Evolutionary conservation across 2,797 vertebrate species (phyloP).

Genomic region (Paedocypris micromegethes): DNA sequence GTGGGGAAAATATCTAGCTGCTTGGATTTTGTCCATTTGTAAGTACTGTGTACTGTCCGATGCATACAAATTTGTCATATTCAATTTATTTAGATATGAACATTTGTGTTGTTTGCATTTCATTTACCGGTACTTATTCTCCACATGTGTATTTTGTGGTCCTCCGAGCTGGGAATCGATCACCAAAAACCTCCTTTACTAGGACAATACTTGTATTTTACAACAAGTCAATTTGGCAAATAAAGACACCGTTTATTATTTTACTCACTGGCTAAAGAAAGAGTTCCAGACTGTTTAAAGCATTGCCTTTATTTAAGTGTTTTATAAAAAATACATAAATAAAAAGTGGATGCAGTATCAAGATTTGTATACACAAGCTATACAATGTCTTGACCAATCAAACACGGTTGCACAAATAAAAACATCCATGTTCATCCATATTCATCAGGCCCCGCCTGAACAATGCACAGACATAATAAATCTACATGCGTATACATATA

Average conservation of each 20-base stretch:
- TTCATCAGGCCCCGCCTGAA: slow-evolving; percentile 40
- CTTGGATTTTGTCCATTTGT: slow-evolving; percentile 33
- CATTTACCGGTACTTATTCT: too few relatives aligned
- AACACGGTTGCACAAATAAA: slow-evolving; percentile 23
- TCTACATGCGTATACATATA: slow-evolving; percentile 19
- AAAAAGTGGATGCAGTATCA: slow-evolving; percentile 22
- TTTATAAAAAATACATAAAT: slow-evolving; percentile 44
- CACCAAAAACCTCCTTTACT: too few relatives aligned
- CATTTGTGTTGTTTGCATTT: not conserved
- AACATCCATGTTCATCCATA: slow-evolving; percentile 20
- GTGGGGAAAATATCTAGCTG: slow-evolving; percentile 22
- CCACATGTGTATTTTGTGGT: too few relatives aligned
- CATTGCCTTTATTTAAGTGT: slow-evolving; percentile 49
- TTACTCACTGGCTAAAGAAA: slow-evolving; percentile 26
- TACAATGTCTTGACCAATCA: slow-evolving; percentile 20
- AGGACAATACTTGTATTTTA: too few relatives aligned
- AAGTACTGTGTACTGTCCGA: slow-evolving; percentile 49
- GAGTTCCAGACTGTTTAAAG: not conserved
- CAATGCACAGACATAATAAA: slow-evolving; percentile 14
- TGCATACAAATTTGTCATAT: too few relatives aligned
- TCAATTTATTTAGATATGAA: not conserved
- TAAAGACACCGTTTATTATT: slow-evolving; percentile 32
- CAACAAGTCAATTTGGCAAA: too few relatives aligned
- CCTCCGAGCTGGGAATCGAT: too few relatives aligned
- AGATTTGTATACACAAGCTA: slow-evolving; percentile 27